phyloP scores from a whole-genome alignment of 2,113 vertebrate genomes.

The Acanthochromis polyacanthus region DNA sequence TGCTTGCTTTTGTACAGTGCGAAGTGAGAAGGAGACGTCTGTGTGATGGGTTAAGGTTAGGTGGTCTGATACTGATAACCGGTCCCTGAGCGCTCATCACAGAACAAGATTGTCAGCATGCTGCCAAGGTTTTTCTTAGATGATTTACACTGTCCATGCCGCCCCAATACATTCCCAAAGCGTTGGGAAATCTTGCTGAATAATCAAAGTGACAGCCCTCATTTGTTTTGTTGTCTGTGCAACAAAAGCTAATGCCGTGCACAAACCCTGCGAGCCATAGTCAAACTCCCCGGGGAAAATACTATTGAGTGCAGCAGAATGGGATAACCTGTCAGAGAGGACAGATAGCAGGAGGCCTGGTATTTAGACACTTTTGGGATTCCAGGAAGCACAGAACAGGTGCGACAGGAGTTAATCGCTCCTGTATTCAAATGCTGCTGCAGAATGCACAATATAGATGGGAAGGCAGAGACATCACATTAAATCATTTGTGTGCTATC shows the following conservation, averaged over 20 bases:
- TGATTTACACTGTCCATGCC: conserved; percentile 53
- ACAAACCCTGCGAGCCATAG: conserved; percentile 36
- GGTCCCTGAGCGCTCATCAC: conserved; percentile 33
- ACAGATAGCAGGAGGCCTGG: conserved; percentile 53
- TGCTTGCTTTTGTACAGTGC: neutral
- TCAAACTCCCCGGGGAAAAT: conserved; percentile 63
- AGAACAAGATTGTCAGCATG: conserved; percentile 36
- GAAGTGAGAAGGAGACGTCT: conserved; percentile 1
- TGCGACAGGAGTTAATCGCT: conserved; percentile 51
- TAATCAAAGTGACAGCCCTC: conserved; percentile 65
- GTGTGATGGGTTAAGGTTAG: neutral
- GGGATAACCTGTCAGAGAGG: conserved; percentile 66
- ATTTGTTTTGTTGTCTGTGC: conserved; percentile 62
- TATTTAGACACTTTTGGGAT: conserved; percentile 57
- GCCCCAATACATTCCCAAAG: conserved; percentile 26
- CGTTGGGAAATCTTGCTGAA: conserved; percentile 37
- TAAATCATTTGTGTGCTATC: conserved; percentile 30
- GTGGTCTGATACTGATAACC: conserved; percentile 51
- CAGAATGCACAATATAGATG: conserved; percentile 13
- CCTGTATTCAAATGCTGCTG: conserved; percentile 41
- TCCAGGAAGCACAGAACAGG: conserved; percentile 19
- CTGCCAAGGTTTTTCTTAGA: conserved; percentile 11
- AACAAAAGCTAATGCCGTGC: conserved; percentile 51
- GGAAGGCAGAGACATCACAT: conserved; percentile 21
- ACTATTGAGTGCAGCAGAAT: conserved; percentile 54